A percentile compares a stretch with the other conserved stretches of the same genome.
These are phyloP conservation scores for Penaeus chinensis DNA, from an alignment of 1,140 invertebrate species.

Conservation along the genomic window DNA sequence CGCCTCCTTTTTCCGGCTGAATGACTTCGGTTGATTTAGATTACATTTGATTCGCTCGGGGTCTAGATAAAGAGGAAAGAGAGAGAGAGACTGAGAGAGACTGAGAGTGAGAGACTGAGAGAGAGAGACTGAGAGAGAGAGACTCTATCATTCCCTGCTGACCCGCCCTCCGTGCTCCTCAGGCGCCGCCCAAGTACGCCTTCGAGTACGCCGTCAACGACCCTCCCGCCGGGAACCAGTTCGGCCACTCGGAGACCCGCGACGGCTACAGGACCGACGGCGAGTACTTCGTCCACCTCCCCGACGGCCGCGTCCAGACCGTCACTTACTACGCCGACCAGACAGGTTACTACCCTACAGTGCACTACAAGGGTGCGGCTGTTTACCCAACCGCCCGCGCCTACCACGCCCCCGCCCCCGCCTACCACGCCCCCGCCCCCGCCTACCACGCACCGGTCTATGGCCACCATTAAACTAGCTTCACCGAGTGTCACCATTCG, in stretches of 20 bases:
- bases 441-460: no score
- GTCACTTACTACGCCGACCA: conserved; percentile 59
- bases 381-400: conserved; percentile 21
- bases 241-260: conserved; percentile 53
- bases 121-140: neutral
- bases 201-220: conserved; percentile 63
- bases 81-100: neutral
- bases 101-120: neutral
- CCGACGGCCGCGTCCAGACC: conserved; percentile 61
- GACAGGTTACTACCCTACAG: conserved; percentile 56
- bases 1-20: no score
- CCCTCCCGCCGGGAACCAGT: conserved; percentile 51
- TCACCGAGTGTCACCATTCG: no score
- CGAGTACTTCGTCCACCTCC: conserved; percentile 62
- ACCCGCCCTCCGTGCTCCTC: neutral
- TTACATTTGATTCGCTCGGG: no score
- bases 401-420: neutral
- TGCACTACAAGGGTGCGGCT: conserved; percentile 56
- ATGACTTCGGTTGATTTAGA: no score
- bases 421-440: neutral
- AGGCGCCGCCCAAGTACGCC: conserved; percentile 41
- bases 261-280: conserved; percentile 62
- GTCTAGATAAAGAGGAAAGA: neutral
- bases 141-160: neutral
- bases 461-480: no score